A percentile compares a stretch with the other conserved stretches of the same genome.
These are phyloP conservation scores for Conus canariensis DNA, from an alignment of 2,888 invertebrate genomes.

Conservation along the genomic window DNA sequence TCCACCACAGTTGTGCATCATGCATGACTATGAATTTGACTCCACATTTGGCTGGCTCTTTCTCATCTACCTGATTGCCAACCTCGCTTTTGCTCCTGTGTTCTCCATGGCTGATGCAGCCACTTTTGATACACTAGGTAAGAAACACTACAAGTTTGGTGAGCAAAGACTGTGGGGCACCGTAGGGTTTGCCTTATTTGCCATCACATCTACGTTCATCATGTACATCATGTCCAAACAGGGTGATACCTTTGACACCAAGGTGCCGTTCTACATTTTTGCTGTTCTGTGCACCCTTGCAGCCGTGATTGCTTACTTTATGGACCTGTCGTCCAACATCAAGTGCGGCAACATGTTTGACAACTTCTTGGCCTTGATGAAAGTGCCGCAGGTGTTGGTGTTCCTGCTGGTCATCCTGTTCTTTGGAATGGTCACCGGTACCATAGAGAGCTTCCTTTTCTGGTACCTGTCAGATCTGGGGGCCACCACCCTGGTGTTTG, in stretches of 20 bases:
- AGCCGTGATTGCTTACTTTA: slow-evolving; percentile 83
- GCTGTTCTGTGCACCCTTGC: slow-evolving; percentile 86
- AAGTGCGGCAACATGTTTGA: slow-evolving; percentile 81
- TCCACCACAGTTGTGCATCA: slow-evolving; percentile 10
- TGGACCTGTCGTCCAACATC: slow-evolving; percentile 62
- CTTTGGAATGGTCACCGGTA: slow-evolving; percentile 92
- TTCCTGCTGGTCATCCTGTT: slow-evolving; percentile 90
- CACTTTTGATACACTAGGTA: slow-evolving; percentile 90
- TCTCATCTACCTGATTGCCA: slow-evolving; percentile 88
- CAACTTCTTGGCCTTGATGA: slow-evolving; percentile 87
- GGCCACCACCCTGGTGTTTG: slow-evolving; percentile 67
- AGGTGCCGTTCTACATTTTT: slow-evolving; percentile 69
- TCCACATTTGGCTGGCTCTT: slow-evolving; percentile 89
- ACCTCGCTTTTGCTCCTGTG: slow-evolving; percentile 90
- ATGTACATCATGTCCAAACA: slow-evolving; percentile 62
- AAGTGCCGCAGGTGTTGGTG: slow-evolving; percentile 88
- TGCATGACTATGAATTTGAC: slow-evolving; percentile 41
- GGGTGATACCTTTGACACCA: slow-evolving; percentile 57
- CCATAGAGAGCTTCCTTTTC: slow-evolving; percentile 93
- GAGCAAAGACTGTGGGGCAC: slow-evolving; percentile 93
- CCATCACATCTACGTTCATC: slow-evolving; percentile 71
- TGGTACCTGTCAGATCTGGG: slow-evolving; percentile 84
- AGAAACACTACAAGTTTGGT: slow-evolving; percentile 89
- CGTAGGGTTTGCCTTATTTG: slow-evolving; percentile 86
- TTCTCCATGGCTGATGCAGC: slow-evolving; percentile 94